phyloP scores from a whole-genome alignment of 1,140 invertebrate genomes.

The Cotesia glomerata region DNA sequence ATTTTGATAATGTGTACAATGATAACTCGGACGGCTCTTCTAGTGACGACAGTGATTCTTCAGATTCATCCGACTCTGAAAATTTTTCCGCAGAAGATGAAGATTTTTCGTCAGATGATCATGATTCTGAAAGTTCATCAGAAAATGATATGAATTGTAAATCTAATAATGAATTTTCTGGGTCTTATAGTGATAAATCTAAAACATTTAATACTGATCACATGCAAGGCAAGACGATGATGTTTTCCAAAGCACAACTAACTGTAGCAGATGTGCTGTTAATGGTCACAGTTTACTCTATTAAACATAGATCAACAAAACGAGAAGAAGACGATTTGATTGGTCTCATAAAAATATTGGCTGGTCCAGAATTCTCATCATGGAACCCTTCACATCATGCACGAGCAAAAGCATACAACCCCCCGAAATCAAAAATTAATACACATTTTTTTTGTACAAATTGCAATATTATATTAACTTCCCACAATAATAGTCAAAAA shows the following conservation, averaged over 20 bases:
- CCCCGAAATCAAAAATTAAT: conserved; percentile 15
- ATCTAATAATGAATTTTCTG: too few relatives aligned
- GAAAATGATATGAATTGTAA: too few relatives aligned
- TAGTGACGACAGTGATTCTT: too few relatives aligned
- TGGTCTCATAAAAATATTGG: conserved; percentile 10
- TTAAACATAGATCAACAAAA: background rate
- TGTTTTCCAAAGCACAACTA: conserved; percentile 15
- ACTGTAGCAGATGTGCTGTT: conserved; percentile 21
- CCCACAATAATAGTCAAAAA: background rate
- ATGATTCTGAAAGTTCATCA: too few relatives aligned
- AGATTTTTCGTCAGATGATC: too few relatives aligned
- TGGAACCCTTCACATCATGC: conserved; percentile 25
- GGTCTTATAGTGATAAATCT: background rate
- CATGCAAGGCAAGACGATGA: background rate
- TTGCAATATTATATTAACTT: background rate
- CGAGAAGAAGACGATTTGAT: conserved; percentile 8
- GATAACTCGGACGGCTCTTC: too few relatives aligned
- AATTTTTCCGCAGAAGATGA: too few relatives aligned
- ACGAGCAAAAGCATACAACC: conserved; percentile 23
- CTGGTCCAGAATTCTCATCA: conserved; percentile 16
- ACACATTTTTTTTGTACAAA: conserved; percentile 23
- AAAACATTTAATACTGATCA: conserved; percentile 6
- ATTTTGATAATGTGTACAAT: too few relatives aligned
- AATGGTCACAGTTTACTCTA: background rate
- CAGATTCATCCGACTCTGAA: too few relatives aligned